These are phyloP conservation scores for Ephestia elutella DNA, from an alignment of 1,140 invertebrate species.

Conservation along the genomic window DNA sequence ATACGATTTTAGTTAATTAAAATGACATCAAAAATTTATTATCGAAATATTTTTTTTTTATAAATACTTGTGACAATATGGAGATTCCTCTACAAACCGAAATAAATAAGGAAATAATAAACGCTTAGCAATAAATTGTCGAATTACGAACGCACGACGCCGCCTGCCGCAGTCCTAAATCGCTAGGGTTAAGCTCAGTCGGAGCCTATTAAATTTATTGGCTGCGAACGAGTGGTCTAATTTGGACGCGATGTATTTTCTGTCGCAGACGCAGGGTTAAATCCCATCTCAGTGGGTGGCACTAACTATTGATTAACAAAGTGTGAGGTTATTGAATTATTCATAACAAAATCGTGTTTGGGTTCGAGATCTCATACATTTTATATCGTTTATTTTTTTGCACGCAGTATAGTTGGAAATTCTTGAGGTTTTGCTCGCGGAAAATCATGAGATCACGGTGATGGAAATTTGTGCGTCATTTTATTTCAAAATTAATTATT, in stretches of 20 bases:
- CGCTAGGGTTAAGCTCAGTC: constrained; percentile 19
- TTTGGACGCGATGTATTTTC: constrained; percentile 35
- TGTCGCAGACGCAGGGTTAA: constrained; percentile 27
- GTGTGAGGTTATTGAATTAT: constrained; percentile 13
- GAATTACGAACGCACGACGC: neutral
- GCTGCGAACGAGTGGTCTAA: constrained; percentile 50
- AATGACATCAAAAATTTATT: too few species aligned
- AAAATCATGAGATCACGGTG: too few species aligned
- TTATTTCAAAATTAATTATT: too few species aligned
- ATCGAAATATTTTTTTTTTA: too few species aligned
- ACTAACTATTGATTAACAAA: constrained; percentile 6
- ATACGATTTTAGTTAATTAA: too few species aligned
- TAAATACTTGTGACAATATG: neutral
- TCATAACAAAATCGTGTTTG: neutral
- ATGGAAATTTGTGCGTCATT: too few species aligned
- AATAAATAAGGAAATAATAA: neutral
- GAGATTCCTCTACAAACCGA: neutral
- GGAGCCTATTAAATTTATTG: constrained; percentile 50
- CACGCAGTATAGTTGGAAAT: neutral
- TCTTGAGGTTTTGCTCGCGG: too few species aligned
- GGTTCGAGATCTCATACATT: neutral
- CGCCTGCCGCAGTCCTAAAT: constrained; percentile 1
- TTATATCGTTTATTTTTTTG: neutral
- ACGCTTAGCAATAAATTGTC: neutral
- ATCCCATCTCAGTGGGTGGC: constrained; percentile 24